A percentile compares a stretch with the other conserved stretches of the same genome.
phyloP scores from a whole-genome alignment of 2,888 invertebrate species.

The Heliconius ethilla region DNA sequence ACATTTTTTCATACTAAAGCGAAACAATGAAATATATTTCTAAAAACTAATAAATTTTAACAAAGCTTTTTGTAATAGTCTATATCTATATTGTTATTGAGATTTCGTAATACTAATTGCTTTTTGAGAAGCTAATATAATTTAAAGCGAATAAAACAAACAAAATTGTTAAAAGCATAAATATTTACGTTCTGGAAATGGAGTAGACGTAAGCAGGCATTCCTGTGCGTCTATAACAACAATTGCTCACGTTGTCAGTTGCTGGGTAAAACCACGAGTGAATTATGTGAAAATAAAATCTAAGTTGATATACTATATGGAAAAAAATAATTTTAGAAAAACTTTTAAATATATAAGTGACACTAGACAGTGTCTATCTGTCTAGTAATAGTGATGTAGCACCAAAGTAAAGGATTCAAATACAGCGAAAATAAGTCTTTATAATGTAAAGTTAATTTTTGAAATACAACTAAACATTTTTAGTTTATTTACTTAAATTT shows the following conservation, averaged over 20 bases:
- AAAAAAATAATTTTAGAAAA: neutral
- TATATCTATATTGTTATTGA: constrained; percentile 7
- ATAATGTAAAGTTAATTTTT: neutral
- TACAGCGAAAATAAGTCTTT: neutral
- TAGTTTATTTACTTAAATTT: too few species aligned
- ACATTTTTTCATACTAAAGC: neutral
- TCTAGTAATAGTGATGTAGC: too few species aligned
- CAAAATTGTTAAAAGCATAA: constrained; percentile 38
- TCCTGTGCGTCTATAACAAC: constrained; percentile 37
- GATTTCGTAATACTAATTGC: constrained; percentile 26
- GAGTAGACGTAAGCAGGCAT: constrained; percentile 42
- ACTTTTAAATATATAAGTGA: neutral
- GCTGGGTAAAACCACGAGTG: neutral
- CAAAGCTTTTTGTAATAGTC: neutral
- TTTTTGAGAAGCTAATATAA: constrained; percentile 31
- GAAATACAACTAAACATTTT: neutral
- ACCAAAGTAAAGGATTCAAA: neutral
- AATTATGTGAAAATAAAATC: constrained; percentile 18
- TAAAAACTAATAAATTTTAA: neutral
- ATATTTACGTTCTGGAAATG: constrained; percentile 43
- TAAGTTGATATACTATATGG: neutral
- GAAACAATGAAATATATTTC: too few species aligned
- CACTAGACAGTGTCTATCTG: neutral
- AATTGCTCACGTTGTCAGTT: constrained; percentile 28
- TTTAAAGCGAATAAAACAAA: constrained; percentile 37